Evolutionary conservation across 2,888 invertebrate genomes (phyloP), one percentile per base, ranked within the genome.

Genomic region (Chalcis sispes): DNA sequence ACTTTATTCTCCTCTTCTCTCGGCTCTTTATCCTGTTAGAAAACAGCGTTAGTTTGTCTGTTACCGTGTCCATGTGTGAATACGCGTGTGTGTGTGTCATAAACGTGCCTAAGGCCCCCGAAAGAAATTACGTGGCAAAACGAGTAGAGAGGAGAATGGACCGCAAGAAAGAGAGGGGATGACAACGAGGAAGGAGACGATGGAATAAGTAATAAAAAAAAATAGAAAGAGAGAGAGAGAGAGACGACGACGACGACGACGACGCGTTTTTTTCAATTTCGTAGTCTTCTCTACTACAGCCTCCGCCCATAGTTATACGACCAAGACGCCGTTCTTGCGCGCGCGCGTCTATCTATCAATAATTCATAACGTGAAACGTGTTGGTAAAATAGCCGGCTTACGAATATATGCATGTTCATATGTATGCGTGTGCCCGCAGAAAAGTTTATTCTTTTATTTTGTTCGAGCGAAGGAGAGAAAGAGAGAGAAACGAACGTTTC

Each of bases 1-100:
- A 32, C 46, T 66, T 61, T 67, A 69, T 74, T 7, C 36, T 10
- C 10, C 10, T 36, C 4, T 36, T 36, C 54, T 56, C 50, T 61
- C n/a, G 40, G 23, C 67, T 67, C 66, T 66, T 73, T 73, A 73
- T 73, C 52, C 65, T 66, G 59, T 52, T 66, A 67, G 66, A 73
- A 73, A 48, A 73, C 61, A 61, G 25, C 18, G 29, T n/a, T n/a
- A n/a, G n/a, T n/a, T n/a, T n/a, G n/a, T n/a, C n/a, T n/a, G n/a
- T n/a, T 23, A 42, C 40, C 13, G 18, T 25, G 46, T 7, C 27
- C 20, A 7, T 20, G 32, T n/a, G n/a, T n/a, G n/a, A n/a, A n/a
- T n/a, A n/a, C n/a, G n/a, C n/a, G n/a, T 3, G 18, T 29, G 20
- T 15, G 23, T 32, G 13, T 36, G 10, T 56, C 64, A 52, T 72